These are phyloP conservation scores for Glaucidium brasilianum DNA, from an alignment of 2,113 vertebrate genomes.

Conservation along the genomic window DNA sequence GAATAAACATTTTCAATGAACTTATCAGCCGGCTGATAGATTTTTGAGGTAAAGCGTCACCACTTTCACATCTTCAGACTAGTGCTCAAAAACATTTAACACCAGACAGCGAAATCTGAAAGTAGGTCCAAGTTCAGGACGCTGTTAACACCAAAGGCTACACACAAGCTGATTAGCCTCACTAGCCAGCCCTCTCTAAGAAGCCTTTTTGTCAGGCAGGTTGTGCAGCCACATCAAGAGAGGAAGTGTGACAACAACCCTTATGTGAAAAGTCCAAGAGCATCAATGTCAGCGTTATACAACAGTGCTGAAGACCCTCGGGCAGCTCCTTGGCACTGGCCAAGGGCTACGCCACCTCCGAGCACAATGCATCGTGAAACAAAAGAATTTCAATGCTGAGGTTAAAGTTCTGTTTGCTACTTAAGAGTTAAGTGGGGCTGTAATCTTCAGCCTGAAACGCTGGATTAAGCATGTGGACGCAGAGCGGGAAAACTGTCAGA, in stretches of 20 bases:
- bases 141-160: neutral
- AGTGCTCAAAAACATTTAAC: neutral
- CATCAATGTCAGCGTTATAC: neutral
- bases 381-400: neutral
- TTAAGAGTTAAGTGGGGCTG: neutral
- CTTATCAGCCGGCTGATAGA: neutral
- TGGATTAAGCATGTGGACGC: neutral
- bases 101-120: neutral
- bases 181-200: neutral
- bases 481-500: neutral
- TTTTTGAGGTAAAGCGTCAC: neutral
- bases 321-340: neutral
- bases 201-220: neutral
- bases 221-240: neutral
- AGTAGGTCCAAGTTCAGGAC: neutral
- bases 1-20: neutral
- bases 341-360: accelerated
- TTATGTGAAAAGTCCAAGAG: neutral
- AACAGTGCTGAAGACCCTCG: accelerated
- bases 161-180: neutral
- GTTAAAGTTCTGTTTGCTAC: neutral
- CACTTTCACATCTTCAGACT: neutral
- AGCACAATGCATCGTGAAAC: neutral
- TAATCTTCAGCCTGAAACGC: neutral
- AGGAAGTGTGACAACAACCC: neutral